Conservation (phyloP, 2,113 vertebrate species). For the Barbus barbus region DNA sequence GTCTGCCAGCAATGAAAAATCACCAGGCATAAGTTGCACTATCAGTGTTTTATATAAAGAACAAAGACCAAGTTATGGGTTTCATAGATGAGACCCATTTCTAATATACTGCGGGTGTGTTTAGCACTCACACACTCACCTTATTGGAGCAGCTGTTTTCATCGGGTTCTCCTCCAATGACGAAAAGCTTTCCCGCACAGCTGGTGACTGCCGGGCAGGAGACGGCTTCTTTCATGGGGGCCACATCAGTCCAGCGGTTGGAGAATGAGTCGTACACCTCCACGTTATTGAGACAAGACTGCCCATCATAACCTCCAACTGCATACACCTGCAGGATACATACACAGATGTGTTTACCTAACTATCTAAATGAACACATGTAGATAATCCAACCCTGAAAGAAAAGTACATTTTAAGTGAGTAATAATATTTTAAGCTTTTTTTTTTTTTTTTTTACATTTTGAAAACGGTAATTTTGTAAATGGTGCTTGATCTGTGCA, state of each 20-base stretch:
- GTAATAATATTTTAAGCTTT: too few species aligned
- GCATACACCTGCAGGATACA: constrained; percentile 84
- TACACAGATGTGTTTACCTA: constrained; percentile 3
- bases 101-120: too few species aligned
- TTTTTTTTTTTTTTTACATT: too few species aligned
- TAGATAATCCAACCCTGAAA: too few species aligned
- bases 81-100: too few species aligned
- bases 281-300: constrained; percentile 92
- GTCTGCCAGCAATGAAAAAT: background rate
- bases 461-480: too few species aligned
- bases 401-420: too few species aligned
- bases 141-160: constrained; percentile 98
- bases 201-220: constrained; percentile 94
- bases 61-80: too few species aligned
- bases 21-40: background rate
- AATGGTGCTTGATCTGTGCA: too few species aligned
- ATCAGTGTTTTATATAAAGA: background rate
- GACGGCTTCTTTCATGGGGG: constrained; percentile 93
- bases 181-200: constrained; percentile 91
- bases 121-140: constrained; percentile 73
- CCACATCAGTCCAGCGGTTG: constrained; percentile 96
- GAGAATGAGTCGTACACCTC: constrained; percentile 98
- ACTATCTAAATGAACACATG: too few species aligned
- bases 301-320: constrained; percentile 97
- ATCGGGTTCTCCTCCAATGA: constrained; percentile 94